Conservation (phyloP, 2,797 vertebrate species). For the Peromyscus nudipes region DNA sequence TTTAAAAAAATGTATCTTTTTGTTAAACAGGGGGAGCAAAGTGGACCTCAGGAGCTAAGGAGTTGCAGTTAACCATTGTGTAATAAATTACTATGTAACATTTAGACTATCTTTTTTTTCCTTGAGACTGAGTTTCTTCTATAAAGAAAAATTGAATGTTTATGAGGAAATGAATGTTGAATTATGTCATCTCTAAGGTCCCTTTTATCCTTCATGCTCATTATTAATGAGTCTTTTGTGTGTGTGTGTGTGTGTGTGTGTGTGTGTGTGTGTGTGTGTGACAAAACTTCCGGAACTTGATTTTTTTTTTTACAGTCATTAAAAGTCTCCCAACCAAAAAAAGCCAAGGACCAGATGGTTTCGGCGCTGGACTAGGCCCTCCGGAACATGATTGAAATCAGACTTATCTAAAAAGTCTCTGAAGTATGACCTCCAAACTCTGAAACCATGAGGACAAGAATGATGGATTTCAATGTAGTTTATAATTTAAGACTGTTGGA, state of each 20-base stretch:
- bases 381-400: slow-evolving; percentile 43
- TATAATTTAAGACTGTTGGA: slow-evolving; percentile 31
- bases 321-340: too few species aligned
- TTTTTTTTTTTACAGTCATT: not conserved
- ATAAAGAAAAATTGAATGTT: slow-evolving; percentile 1
- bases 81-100: not conserved
- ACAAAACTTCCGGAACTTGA: not conserved
- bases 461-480: slow-evolving; percentile 17
- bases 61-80: slow-evolving; percentile 9
- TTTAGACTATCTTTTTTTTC: slow-evolving; percentile 1
- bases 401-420: slow-evolving; percentile 47
- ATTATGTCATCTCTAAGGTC: slow-evolving; percentile 5
- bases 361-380: not conserved
- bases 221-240: slow-evolving; percentile 14
- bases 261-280: not conserved
- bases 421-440: slow-evolving; percentile 50
- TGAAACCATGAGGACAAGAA: slow-evolving; percentile 55
- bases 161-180: slow-evolving; percentile 25
- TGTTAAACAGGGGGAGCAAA: slow-evolving; percentile 36
- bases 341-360: too few species aligned
- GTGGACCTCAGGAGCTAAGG: not conserved
- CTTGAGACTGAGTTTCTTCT: slow-evolving; percentile 37
- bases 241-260: not conserved
- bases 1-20: not conserved
- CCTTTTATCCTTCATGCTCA: not conserved